Base-by-base conservation (phyloP, 2,888 invertebrate genomes). In the Parochlus steinenii region DNA sequence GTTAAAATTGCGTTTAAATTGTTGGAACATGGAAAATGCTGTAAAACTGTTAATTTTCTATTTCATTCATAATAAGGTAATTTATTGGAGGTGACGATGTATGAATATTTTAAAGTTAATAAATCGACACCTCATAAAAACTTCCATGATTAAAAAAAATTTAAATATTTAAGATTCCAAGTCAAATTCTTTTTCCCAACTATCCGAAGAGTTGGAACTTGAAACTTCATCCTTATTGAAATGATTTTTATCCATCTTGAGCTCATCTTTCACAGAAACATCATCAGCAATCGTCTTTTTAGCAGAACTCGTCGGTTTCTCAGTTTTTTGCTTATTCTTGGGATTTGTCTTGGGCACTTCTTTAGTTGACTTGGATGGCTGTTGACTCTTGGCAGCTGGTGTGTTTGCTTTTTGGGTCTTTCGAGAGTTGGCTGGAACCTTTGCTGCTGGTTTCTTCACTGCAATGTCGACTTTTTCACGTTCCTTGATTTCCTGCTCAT, bases 101-200 rank as follows among this genome's bases (percentile, higher is more conserved):
- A n/a, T n/a, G n/a, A n/a, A n/a, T n/a, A n/a, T n/a, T n/a, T n/a
- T n/a, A n/a, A n/a, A n/a, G n/a, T n/a, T n/a, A n/a, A n/a, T n/a
- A n/a, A n/a, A n/a, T n/a, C n/a, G n/a, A n/a, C n/a, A n/a, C n/a
- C n/a, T n/a, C n/a, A n/a, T n/a, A n/a, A n/a, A n/a, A n/a, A n/a
- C n/a, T n/a, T n/a, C n/a, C n/a, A n/a, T n/a, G n/a, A n/a, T n/a
- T n/a, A n/a, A n/a, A n/a, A n/a, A n/a, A n/a, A n/a, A n/a, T n/a
- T n/a, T n/a, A n/a, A n/a, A n/a, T n/a, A n/a, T n/a, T n/a, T n/a
- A n/a, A n/a, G n/a, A n/a, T 36, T 36, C 29, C 23, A 54, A 40
- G 43, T 70, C 70, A 48, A 70, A 70, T 44, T 69, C 69, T 42
- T 68, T 68, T 45, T 70, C 69, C 70, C 70, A 70, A 47, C 66